Evolutionary conservation across 1,140 invertebrate genomes (phyloP), one percentile per base, ranked within the genome.

Genomic region (Drosophila lowei): DNA sequence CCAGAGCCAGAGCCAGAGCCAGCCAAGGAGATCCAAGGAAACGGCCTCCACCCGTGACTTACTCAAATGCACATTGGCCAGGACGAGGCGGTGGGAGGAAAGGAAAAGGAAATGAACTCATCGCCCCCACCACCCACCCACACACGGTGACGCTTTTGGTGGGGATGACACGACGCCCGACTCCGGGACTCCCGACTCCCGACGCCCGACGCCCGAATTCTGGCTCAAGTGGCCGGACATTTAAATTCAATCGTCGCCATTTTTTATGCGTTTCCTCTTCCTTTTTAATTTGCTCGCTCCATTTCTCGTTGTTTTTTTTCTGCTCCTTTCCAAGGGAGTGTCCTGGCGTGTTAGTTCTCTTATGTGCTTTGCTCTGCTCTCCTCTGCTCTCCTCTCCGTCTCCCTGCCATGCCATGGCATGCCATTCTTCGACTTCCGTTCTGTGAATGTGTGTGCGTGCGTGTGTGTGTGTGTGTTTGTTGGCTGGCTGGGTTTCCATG

Each of bases 251-350:
- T 86, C 78, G 83, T 72, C 71, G 71, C 74, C 48, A 76, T 83
- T 86, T 78, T 81, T 83, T 81, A 85, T 85, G 77, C 70, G 77
- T 86, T 85, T 86, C 78, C 83, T 83, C 72, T 83, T 88, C 75
- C 79, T 67, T 72, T 88, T 86, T 88, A 86, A 78, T 88, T 88
- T 88, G 67, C 83, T 79, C 74, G 57, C 65, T 68, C 52, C 60
- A 76, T 60, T 67, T 49, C 46, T 53, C 52, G 46, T 50, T 34
- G 3, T 60, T 38, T 6, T 16, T 44, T 15, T 50, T n/a, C 11
- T 16, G 28, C 41, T 15, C 42, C 5, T 28, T 58, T 38, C 42
- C 41, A 11, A 44, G 52, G 23, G 62, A 25, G 55, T 48, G 28
- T 47, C 38, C 76, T 52, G 54, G 63, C 52, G 64, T 73, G 59